phyloP scores from a whole-genome alignment of 1,140 invertebrate genomes.

The Neomicropteryx cornuta region DNA sequence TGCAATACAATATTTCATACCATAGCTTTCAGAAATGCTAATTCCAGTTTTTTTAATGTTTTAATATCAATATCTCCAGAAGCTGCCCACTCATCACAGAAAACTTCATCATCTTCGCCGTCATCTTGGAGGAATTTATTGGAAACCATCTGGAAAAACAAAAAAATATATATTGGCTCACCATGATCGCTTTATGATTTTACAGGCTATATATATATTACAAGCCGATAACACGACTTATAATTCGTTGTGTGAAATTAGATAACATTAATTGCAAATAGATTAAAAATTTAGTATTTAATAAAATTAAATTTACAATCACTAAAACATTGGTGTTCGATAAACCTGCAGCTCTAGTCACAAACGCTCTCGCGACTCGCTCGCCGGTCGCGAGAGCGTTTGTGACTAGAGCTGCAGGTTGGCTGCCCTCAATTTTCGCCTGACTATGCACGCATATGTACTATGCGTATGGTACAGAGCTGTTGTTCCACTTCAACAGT shows the following conservation, averaged over 20 bases:
- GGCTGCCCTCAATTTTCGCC: too few relatives aligned
- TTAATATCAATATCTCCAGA: slow-evolving; percentile 55
- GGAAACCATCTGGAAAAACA: slow-evolving; percentile 65
- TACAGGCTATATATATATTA: not conserved
- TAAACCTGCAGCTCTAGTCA: too few relatives aligned
- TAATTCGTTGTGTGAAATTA: not conserved
- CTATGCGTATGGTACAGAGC: too few relatives aligned
- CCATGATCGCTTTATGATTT: slow-evolving; percentile 5
- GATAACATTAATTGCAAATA: slow-evolving; percentile 4
- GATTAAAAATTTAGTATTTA: too few relatives aligned
- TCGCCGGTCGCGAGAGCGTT: slow-evolving; percentile 4
- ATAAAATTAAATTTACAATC: slow-evolving; percentile 5
- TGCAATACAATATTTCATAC: slow-evolving; percentile 53
- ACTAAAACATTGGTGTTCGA: slow-evolving; percentile 6
- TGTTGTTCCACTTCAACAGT: too few relatives aligned
- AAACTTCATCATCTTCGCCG: slow-evolving; percentile 72
- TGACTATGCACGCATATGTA: slow-evolving; percentile 1
- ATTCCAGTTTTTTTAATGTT: slow-evolving; percentile 66
- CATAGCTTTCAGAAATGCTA: slow-evolving; percentile 72
- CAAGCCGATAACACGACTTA: not conserved
- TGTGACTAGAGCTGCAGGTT: too few relatives aligned
- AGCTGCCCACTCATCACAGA: slow-evolving; percentile 71
- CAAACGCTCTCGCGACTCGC: too few relatives aligned
- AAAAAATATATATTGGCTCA: slow-evolving; percentile 9
- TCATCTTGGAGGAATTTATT: slow-evolving; percentile 83